phyloP scores from a whole-genome alignment of 2,888 invertebrate genomes.

The Pammene aurita region DNA sequence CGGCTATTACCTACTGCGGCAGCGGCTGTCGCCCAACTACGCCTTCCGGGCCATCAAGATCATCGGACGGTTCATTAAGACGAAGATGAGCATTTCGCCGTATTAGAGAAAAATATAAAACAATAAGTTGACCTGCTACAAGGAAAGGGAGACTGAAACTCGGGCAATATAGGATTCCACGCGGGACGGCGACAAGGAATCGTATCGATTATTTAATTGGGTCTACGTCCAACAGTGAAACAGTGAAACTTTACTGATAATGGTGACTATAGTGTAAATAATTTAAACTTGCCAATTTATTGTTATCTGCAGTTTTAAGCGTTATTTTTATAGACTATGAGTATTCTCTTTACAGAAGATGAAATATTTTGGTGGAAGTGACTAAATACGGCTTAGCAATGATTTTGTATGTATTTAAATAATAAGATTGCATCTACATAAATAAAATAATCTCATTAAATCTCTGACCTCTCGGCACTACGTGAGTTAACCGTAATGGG shows the following conservation, averaged over 20 bases:
- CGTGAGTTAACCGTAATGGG: background rate
- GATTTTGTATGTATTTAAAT: background rate
- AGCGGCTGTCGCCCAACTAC: slow-evolving; percentile 87
- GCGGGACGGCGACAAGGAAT: background rate
- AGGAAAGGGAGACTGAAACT: background rate
- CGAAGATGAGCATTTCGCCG: slow-evolving; percentile 80
- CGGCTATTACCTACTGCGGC: slow-evolving; percentile 88
- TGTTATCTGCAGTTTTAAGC: background rate
- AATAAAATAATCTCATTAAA: background rate
- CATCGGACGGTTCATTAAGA: slow-evolving; percentile 87
- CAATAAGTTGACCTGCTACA: background rate
- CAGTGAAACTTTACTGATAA: background rate
- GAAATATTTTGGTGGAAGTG: background rate
- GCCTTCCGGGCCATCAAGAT: slow-evolving; percentile 88
- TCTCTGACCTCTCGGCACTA: background rate
- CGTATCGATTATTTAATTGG: background rate
- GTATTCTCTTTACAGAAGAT: background rate
- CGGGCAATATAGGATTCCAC: too few relatives aligned
- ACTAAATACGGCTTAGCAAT: background rate
- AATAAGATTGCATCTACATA: too few relatives aligned
- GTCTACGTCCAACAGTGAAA: background rate
- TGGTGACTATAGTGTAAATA: background rate
- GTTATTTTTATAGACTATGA: background rate
- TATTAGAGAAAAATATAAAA: slow-evolving; percentile 49
- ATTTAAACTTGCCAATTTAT: background rate